Evolutionary conservation across 2,797 vertebrate species (phyloP), one percentile per base, ranked within the genome.

Genomic region (Esox masquinongy): DNA sequence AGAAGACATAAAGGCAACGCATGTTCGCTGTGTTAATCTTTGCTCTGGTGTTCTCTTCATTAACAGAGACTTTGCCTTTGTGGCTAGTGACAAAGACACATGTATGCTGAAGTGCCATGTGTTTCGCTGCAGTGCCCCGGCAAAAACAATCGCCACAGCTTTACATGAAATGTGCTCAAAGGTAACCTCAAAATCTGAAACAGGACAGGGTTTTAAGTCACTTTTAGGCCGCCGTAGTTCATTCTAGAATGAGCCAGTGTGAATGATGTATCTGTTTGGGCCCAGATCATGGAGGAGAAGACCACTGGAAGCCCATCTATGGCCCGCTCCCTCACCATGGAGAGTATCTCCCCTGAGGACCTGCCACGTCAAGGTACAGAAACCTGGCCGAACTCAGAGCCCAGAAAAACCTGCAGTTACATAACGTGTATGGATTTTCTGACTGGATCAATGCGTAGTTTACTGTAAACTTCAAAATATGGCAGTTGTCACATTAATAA

Each of bases 71-170:
- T 99, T 99, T 43, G 97, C 97, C 72, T 99, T 98, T 8, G 97
- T 99, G 84, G 97, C 97, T 2, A 96, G 95, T 5, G 97, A 99
- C 88, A 98, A 98, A 90, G 97, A 98, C 88, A 97, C 96, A 84
- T 97, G 96, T 19, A 92, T 98, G 92, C 91, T 99, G 79, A 99
- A 98, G 93, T 99, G 97, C 87, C 97, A 99, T 0, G 97, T 99
- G 80, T 99, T 99, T 84, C 96, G 94, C 82, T 99, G 97, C 86
- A 92, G 96, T 0, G 95, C 96, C 79, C 97, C 97, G 0, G 97
- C 97, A 82, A 97, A 97, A 87, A 94, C 96, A 83, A 97, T 99
- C 24, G 96, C 97, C 84, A 94, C 93, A 11, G 95, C 95, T 49
- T 94, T 99, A 63, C 97, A 99, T 0, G 93, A 96, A 73, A 95